These are phyloP conservation scores for Polyommatus iphigenia DNA, from an alignment of 2,888 invertebrate genomes.

Conservation along the genomic window DNA sequence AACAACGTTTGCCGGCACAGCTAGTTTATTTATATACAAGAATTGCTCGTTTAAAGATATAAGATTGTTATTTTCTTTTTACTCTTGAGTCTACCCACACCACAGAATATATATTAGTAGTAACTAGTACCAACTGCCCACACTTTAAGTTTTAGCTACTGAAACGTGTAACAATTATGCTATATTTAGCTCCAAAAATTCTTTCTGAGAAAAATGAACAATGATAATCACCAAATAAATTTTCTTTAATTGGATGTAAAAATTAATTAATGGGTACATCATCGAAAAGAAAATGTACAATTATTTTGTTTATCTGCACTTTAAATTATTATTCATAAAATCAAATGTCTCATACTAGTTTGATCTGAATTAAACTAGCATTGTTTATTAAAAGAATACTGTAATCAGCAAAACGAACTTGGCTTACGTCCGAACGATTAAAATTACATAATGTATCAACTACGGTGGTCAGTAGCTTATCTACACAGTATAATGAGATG, in stretches of 20 bases:
- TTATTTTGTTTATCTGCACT: not conserved
- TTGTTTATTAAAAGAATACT: not conserved
- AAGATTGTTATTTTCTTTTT: too few relatives aligned
- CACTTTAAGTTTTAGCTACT: too few relatives aligned
- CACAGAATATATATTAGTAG: too few relatives aligned
- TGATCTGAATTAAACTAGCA: not conserved
- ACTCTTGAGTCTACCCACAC: too few relatives aligned
- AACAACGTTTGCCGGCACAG: too few relatives aligned
- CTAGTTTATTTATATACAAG: too few relatives aligned
- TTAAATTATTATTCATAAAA: not conserved
- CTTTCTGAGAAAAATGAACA: not conserved
- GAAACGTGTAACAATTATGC: too few relatives aligned
- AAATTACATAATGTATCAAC: not conserved
- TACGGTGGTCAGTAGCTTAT: not conserved
- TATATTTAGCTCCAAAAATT: constrained; percentile 1
- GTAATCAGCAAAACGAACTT: not conserved
- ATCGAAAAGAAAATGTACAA: not conserved
- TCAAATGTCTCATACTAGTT: not conserved
- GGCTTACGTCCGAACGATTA: not conserved
- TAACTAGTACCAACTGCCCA: too few relatives aligned
- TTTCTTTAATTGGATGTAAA: not conserved
- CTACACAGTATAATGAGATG: not conserved
- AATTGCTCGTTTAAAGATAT: too few relatives aligned
- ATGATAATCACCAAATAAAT: not conserved
- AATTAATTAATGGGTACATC: not conserved